Conservation (phyloP, 2,797 vertebrate genomes). For the Hirundo rustica region DNA sequence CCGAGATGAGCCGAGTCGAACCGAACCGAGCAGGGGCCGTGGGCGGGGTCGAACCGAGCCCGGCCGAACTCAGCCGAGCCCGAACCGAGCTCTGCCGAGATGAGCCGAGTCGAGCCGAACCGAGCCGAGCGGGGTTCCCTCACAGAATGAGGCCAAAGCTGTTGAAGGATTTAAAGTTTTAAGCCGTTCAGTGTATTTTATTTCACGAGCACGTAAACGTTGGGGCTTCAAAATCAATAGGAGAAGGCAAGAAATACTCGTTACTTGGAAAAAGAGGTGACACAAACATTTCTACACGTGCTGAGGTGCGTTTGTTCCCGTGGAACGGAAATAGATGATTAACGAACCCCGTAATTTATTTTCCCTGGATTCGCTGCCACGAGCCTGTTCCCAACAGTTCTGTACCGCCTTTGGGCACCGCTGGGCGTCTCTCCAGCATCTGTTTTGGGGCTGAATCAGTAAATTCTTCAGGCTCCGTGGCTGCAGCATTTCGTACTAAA, state of each 20-base stretch:
- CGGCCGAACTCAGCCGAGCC: background rate
- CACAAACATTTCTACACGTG: background rate
- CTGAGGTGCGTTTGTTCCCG: background rate
- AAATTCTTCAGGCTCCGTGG: background rate
- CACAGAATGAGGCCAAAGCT: accelerated
- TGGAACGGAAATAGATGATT: background rate
- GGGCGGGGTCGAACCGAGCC: background rate
- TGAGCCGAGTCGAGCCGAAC: background rate
- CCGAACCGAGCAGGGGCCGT: background rate
- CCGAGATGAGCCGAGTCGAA: background rate
- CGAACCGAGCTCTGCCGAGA: no score
- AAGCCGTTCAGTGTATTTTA: background rate
- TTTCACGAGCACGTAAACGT: background rate
- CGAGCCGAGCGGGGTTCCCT: background rate
- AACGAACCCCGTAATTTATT: accelerated
- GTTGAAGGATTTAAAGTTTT: background rate
- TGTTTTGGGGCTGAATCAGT: background rate
- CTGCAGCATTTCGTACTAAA: background rate
- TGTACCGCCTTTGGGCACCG: background rate
- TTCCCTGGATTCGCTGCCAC: background rate
- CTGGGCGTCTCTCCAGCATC: slow-evolving; percentile 63
- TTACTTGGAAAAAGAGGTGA: background rate
- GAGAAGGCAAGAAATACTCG: background rate
- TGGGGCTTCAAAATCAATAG: background rate
- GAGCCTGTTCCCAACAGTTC: no score